A percentile compares a stretch with the other conserved stretches of the same genome.
Conservation (phyloP, 2,888 invertebrate species). For the Pseudolycoriella hygida region DNA sequence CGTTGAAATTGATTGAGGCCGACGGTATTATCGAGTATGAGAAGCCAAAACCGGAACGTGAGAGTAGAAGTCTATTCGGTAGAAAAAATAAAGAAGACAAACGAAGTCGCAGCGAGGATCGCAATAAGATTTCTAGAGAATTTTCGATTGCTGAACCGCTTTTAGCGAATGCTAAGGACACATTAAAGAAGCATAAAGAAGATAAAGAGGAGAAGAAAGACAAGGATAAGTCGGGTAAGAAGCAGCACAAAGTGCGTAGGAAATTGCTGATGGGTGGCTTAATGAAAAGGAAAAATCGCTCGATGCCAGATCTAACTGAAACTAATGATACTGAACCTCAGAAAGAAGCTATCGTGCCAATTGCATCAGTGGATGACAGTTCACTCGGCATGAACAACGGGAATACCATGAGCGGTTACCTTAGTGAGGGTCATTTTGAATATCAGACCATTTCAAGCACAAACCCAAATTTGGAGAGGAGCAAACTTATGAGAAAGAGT, state of each 20-base stretch:
- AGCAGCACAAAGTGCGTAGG: slow-evolving; percentile 77
- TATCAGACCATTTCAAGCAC: slow-evolving; percentile 41
- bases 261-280: slow-evolving; percentile 79
- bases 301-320: slow-evolving; percentile 82
- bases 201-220: slow-evolving; percentile 40
- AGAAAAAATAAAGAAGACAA: slow-evolving; percentile 57
- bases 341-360: slow-evolving; percentile 27
- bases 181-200: slow-evolving; percentile 39
- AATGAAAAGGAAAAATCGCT: slow-evolving; percentile 72
- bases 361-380: slow-evolving; percentile 54
- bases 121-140: slow-evolving; percentile 59
- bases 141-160: slow-evolving; percentile 46
- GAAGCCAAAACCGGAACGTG: slow-evolving; percentile 40
- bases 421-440: slow-evolving; percentile 76
- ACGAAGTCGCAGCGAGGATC: slow-evolving; percentile 66
- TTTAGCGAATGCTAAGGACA: slow-evolving; percentile 31
- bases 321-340: slow-evolving; percentile 36
- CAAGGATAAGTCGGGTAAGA: slow-evolving; percentile 62
- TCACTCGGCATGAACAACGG: slow-evolving; percentile 44
- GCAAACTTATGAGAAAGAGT: slow-evolving; percentile 76
- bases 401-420: slow-evolving; percentile 41
- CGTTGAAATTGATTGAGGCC: slow-evolving; percentile 39
- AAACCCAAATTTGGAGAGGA: slow-evolving; percentile 70
- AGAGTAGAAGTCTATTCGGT: slow-evolving; percentile 47
- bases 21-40: slow-evolving; percentile 55